phyloP scores from a whole-genome alignment of 2,888 invertebrate genomes.

The Sminthurinus aureus region DNA sequence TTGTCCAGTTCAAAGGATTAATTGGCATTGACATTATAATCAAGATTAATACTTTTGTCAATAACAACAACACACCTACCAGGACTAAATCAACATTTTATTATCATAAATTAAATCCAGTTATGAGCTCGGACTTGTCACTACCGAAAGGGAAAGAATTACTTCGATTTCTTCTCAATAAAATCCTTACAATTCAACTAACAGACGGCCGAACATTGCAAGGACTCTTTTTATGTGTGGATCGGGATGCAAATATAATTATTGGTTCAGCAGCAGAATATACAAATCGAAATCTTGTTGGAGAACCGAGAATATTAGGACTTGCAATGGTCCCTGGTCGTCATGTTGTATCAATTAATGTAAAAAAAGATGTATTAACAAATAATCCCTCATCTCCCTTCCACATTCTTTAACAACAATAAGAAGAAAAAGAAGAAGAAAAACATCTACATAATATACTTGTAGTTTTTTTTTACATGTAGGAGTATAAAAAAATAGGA shows the following conservation, averaged over 20 bases:
- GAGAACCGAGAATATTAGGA: constrained; percentile 58
- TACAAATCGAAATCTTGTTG: constrained; percentile 50
- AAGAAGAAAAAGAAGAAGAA: not conserved
- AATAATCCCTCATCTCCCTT: not conserved
- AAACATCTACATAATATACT: too few relatives aligned
- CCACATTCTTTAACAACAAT: not conserved
- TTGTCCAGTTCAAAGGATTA: too few relatives aligned
- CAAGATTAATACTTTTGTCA: too few relatives aligned
- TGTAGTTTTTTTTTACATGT: not conserved
- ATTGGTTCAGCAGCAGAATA: constrained; percentile 59
- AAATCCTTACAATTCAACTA: constrained; percentile 54
- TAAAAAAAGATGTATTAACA: constrained; percentile 38
- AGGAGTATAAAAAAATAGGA: too few relatives aligned
- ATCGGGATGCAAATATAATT: constrained; percentile 59
- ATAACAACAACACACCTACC: too few relatives aligned
- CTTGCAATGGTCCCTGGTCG: constrained; percentile 60
- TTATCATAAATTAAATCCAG: not conserved
- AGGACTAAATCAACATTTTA: too few relatives aligned
- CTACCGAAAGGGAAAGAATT: constrained; percentile 51
- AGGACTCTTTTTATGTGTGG: constrained; percentile 59
- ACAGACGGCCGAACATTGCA: constrained; percentile 58
- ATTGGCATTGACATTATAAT: too few relatives aligned
- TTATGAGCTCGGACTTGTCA: constrained; percentile 31
- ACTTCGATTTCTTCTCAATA: constrained; percentile 55
- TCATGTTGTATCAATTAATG: constrained; percentile 56